phyloP scores from a whole-genome alignment of 2,113 vertebrate genomes.

The Parotia lawesii region DNA sequence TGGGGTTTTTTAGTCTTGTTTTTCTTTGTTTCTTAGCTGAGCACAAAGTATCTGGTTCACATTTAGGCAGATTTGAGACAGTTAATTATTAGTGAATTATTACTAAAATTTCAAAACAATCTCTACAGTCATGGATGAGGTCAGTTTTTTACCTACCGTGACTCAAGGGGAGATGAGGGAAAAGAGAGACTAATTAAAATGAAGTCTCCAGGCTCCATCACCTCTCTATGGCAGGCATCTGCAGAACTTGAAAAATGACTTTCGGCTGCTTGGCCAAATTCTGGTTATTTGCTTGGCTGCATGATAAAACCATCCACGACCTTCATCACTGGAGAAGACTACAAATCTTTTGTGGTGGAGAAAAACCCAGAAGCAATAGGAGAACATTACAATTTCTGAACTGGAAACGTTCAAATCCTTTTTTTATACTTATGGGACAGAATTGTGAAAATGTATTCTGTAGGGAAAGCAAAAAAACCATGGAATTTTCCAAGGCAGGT shows the following conservation, averaged over 20 bases:
- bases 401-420: not conserved
- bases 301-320: not conserved
- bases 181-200: slow-evolving; percentile 26
- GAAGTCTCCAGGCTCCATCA: not conserved
- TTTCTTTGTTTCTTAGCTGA: not conserved
- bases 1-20: not conserved
- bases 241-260: slow-evolving; percentile 8
- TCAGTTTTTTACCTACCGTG: not conserved
- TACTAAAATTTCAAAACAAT: not conserved
- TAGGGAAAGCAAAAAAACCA: not conserved
- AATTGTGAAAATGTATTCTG: not conserved
- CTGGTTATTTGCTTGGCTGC: slow-evolving; percentile 26
- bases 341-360: not conserved
- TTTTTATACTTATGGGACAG: not conserved
- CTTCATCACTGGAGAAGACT: not conserved
- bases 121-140: not conserved
- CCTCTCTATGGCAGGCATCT: not conserved
- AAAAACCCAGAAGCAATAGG: not conserved
- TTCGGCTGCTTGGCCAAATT: not conserved
- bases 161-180: not conserved
- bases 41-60: not conserved
- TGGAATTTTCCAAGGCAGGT: not conserved
- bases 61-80: not conserved
- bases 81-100: not conserved
- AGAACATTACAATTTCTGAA: not conserved